Evolutionary conservation across 2,797 vertebrate genomes (phyloP), one percentile per base, ranked within the genome.

Genomic region (Pteronotus mesoamericanus): DNA sequence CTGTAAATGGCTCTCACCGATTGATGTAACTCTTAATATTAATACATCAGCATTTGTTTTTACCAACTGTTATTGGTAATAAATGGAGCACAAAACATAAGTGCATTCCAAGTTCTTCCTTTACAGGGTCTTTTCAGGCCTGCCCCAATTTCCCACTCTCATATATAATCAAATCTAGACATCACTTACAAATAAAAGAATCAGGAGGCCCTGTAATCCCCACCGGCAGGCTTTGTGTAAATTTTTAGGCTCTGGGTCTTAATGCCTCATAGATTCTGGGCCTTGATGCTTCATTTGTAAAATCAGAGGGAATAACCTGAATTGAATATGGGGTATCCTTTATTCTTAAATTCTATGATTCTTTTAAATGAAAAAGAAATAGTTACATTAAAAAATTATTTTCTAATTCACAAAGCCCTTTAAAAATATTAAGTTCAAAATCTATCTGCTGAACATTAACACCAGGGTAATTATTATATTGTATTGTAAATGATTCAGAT

Each of bases 341-440:
- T 78, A 87, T 64, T 79, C 39, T 91, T 86, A 72, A 93, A 91
- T 71, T 22, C 48, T 91, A 26, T 57, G 34, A 80, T 72, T 94
- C 69, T 91, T 85, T 82, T 48, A 79, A 46, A 72, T 75, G 42
- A 7, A 8, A 80, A 92, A 69, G 66, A 94, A 48, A 55, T 71
- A 12, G 15, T 86, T 93, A 29, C 7, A 57, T 15, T 48, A 71
- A 83, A 53, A 87, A 92, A 71, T 94, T 46, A 78, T 44, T 80
- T 93, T 80, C 15, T 51, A 74, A 71, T 69, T 46, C 75, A 95
- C 57, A 90, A 92, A 89, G 3, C 5, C 1, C 34, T 90, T 89
- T 86, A 32, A 89, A 96, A 92, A 85, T 84, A 59, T 12, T 44
- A 32, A 86, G 79, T 89, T 94, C 48, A 57, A 79, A 96, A 74